A percentile compares a stretch with the other conserved stretches of the same genome.
Conservation (phyloP, 2,888 invertebrate genomes). For the Dasysyrphus tricinctus region DNA sequence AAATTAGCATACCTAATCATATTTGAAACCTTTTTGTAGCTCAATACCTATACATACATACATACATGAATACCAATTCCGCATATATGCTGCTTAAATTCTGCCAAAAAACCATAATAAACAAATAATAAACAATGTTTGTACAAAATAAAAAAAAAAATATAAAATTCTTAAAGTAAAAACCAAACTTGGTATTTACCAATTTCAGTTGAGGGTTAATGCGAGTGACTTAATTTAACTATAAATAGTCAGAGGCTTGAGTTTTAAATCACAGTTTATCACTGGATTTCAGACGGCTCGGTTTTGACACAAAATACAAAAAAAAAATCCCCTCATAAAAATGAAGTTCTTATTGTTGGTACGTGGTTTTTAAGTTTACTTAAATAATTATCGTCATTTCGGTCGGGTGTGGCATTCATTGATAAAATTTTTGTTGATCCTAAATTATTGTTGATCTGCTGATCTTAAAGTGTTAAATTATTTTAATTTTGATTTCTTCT, state of each 20-base stretch:
- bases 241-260: slow-evolving; percentile 61
- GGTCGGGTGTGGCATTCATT: slow-evolving; percentile 25
- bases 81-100: background rate
- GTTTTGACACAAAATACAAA: slow-evolving; percentile 40
- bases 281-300: slow-evolving; percentile 61
- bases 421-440: background rate
- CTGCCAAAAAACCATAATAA: background rate
- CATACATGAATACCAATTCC: slow-evolving; percentile 2
- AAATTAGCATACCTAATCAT: slow-evolving; percentile 32
- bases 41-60: background rate
- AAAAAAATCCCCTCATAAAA: slow-evolving; percentile 14
- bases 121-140: slow-evolving; percentile 37
- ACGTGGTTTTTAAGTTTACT: slow-evolving; percentile 45
- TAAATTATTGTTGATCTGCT: background rate
- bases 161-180: slow-evolving; percentile 53
- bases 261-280: slow-evolving; percentile 53
- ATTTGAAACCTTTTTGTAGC: slow-evolving; percentile 27
- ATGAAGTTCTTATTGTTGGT: slow-evolving; percentile 72
- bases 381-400: slow-evolving; percentile 27
- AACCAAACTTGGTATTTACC: slow-evolving; percentile 29
- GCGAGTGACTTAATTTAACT: slow-evolving; percentile 38
- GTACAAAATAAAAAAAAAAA: slow-evolving; percentile 12
- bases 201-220: slow-evolving; percentile 56
- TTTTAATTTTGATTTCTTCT: background rate
- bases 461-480: slow-evolving; percentile 25